Base-by-base conservation (phyloP, 1,140 invertebrate species). In the Plectus sambesii region DNA sequence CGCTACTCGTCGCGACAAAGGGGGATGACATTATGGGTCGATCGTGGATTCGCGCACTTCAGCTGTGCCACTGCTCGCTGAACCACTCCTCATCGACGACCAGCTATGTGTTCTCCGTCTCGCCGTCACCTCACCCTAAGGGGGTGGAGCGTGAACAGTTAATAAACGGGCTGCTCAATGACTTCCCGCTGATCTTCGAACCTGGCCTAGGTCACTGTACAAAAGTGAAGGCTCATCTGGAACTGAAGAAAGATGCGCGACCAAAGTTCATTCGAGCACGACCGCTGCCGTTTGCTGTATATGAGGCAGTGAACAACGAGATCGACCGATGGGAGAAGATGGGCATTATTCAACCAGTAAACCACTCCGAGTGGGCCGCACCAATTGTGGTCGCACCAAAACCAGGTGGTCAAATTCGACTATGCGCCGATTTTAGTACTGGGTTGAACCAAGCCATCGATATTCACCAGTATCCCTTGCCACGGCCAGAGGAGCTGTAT, bases 341-440 rank as follows among this genome's bases (percentile, higher is more conserved):
- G 48, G 64, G 62, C 15, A 59, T 72, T 40, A 58, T 74, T 4
- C 41, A 58, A 44, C 59, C 60, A 12, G 62, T 73, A 5, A 53
- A 65, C 29, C 51, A 63, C 47, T 60, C 63, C 5, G 60, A 69
- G 41, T 75, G 71, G 63, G 69, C 68, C 12, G 61, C 67, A 5
- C 72, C 71, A 0, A 58, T 76, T 3, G 72, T 74, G 0, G 59
- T 64, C 3, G 63, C 72, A 1, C 49, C 66, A 29, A 73, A 73
- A 53, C 49, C 50, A n/a, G 54, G 70, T 50, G 62, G 63, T 6
- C 51, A 49, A 2, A 47, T 72, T 36, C 52, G 70, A n/a, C 44
- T 74, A 8, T 74, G 61, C 55, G 68, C 56, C 4, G 70, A 73
- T 56, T 73, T 52, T 33, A 66, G 56, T 25, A 42, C 26, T 0